Conservation (phyloP, 1,140 invertebrate species). For the Macrocentrus cingulum region DNA sequence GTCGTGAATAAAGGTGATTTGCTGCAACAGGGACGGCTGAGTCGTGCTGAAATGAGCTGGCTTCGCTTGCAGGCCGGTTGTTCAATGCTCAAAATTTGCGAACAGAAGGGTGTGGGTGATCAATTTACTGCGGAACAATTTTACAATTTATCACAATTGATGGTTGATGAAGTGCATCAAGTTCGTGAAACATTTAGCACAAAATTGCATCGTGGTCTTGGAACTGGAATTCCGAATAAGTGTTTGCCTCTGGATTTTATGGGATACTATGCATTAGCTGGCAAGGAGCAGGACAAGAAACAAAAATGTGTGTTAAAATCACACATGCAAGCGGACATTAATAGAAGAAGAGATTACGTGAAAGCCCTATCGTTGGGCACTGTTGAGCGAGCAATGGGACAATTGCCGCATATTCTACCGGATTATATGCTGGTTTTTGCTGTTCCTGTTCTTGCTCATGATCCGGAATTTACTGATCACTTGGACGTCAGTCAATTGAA, state of each 20-base stretch:
- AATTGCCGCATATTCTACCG: conserved; percentile 85
- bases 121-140: conserved; percentile 93
- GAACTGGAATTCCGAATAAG: conserved; percentile 79
- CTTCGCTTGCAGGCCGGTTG: conserved; percentile 86
- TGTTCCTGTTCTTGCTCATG: conserved; percentile 89
- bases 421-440: conserved; percentile 97
- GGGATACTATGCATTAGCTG: conserved; percentile 89
- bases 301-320: conserved; percentile 69
- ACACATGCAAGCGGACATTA: conserved; percentile 84
- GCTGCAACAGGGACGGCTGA: conserved; percentile 72
- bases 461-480: conserved; percentile 78
- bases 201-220: conserved; percentile 89
- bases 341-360: conserved; percentile 87
- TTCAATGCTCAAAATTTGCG: conserved; percentile 94
- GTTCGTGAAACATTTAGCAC: conserved; percentile 86
- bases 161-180: conserved; percentile 87
- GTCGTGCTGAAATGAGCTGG: conserved; percentile 88
- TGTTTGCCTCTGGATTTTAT: conserved; percentile 95
- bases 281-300: conserved; percentile 80
- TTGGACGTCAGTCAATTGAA: conserved; percentile 75
- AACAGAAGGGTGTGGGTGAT: conserved; percentile 93
- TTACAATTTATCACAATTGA: conserved; percentile 87
- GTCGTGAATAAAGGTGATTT: conserved; percentile 88
- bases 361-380: conserved; percentile 70
- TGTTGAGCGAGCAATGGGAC: conserved; percentile 61